Evolutionary conservation across 2,113 vertebrate genomes (phyloP).

Genomic region (Micromys minutus): DNA sequence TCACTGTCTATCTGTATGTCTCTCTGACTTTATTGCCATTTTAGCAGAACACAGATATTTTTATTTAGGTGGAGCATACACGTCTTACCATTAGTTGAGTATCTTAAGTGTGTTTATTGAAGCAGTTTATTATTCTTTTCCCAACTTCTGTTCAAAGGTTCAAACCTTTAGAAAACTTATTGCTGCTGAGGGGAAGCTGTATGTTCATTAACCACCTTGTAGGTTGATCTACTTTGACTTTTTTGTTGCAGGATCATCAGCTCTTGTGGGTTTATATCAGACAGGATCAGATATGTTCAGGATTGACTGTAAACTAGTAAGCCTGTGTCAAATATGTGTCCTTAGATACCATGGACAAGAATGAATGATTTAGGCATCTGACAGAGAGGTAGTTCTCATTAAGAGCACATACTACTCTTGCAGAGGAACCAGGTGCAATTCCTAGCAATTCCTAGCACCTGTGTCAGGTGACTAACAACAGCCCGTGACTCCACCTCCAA

Average conservation of each 20-base stretch:
- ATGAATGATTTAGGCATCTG: neutral
- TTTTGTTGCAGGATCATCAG: neutral
- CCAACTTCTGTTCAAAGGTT: neutral
- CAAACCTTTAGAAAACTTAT: neutral
- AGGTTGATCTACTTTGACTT: conserved; percentile 9
- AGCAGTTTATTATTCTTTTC: conserved; percentile 40
- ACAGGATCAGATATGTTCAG: neutral
- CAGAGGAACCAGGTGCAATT: neutral
- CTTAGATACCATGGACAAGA: neutral
- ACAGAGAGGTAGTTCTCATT: neutral
- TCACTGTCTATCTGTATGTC: neutral
- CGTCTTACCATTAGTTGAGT: conserved; percentile 31
- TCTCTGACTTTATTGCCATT: conserved; percentile 6
- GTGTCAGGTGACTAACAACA: neutral
- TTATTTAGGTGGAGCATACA: neutral
- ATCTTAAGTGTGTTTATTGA: neutral
- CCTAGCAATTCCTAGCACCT: neutral
- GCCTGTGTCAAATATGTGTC: neutral
- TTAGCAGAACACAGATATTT: neutral
- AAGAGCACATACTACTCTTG: neutral
- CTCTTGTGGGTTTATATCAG: neutral
- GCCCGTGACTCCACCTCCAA: neutral
- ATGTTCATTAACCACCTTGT: neutral
- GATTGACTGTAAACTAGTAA: neutral
- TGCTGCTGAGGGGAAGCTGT: neutral